phyloP scores from a whole-genome alignment of 1,140 invertebrate species.

The Euura saliciscinereae region DNA sequence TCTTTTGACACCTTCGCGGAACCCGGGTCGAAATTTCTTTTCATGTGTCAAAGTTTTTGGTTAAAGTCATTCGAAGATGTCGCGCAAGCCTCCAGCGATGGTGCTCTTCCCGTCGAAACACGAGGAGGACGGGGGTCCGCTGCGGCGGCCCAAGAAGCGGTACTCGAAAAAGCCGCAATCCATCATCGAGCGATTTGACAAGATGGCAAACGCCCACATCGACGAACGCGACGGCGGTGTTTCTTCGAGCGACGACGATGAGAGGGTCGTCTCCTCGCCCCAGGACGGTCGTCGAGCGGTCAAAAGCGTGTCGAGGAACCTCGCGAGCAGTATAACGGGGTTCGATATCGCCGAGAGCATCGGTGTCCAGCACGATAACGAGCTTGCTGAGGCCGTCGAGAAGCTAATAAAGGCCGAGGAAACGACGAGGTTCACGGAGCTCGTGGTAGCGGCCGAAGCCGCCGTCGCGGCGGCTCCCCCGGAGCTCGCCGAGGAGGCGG shows the following conservation, averaged over 20 bases:
- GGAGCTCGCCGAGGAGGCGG: conserved; percentile 52
- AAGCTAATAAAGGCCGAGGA: conserved; percentile 51
- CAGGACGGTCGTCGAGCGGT: conserved; percentile 8
- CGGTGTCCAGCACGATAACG: conserved; percentile 37
- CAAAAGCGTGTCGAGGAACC: conserved; percentile 18
- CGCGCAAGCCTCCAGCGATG: conserved; percentile 15
- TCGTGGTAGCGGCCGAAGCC: conserved; percentile 49
- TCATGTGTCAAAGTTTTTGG: not conserved
- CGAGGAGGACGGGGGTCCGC: not conserved
- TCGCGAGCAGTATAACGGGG: conserved; percentile 35
- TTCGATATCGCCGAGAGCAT: conserved; percentile 39
- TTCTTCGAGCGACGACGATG: not conserved
- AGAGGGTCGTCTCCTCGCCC: not conserved
- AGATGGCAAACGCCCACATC: conserved; percentile 23
- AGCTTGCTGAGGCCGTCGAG: conserved; percentile 48
- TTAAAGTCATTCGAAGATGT: conserved; percentile 10
- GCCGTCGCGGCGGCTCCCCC: conserved; percentile 48
- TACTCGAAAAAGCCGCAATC: conserved; percentile 23
- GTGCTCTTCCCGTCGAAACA: conserved; percentile 21
- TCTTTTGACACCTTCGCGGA: too few species aligned
- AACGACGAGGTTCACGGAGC: conserved; percentile 46
- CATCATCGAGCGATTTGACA: conserved; percentile 30
- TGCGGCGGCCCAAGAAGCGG: not conserved
- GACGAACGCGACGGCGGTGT: conserved; percentile 12
- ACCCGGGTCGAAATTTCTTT: too few species aligned